Evolutionary conservation across 1,140 invertebrate species (phyloP).

Genomic region (Calliphora vicina): DNA sequence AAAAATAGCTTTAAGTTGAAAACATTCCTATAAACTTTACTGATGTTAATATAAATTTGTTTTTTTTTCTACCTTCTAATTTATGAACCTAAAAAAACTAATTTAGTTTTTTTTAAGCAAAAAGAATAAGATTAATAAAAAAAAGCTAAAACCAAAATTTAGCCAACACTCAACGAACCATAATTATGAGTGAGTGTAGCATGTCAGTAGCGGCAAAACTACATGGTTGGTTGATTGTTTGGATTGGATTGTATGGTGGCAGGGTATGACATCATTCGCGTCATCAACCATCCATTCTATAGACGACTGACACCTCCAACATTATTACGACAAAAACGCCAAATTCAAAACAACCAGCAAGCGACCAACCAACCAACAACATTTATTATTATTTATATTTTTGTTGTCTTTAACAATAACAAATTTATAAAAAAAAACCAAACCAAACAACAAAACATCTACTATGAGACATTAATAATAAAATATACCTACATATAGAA

Average conservation of each 20-base stretch:
- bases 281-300: neutral
- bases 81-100: neutral
- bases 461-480: neutral
- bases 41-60: neutral
- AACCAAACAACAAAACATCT: neutral
- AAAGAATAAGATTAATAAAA: neutral
- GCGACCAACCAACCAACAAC: neutral
- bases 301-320: conserved; percentile 8
- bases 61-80: neutral
- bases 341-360: neutral
- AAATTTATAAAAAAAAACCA: neutral
- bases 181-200: neutral
- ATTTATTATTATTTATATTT: neutral
- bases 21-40: too few relatives aligned
- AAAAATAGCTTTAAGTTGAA: too few relatives aligned
- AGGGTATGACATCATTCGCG: conserved; percentile 17
- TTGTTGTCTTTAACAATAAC: neutral
- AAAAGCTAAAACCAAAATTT: too few relatives aligned
- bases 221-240: too few relatives aligned
- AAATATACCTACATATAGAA: neutral
- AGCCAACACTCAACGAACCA: neutral
- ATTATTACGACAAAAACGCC: neutral
- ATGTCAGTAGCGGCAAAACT: neutral
- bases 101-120: neutral
- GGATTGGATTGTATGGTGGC: too few relatives aligned